Conservation (phyloP, 2,797 vertebrate species). For the Paramormyrops hopkinsi region DNA sequence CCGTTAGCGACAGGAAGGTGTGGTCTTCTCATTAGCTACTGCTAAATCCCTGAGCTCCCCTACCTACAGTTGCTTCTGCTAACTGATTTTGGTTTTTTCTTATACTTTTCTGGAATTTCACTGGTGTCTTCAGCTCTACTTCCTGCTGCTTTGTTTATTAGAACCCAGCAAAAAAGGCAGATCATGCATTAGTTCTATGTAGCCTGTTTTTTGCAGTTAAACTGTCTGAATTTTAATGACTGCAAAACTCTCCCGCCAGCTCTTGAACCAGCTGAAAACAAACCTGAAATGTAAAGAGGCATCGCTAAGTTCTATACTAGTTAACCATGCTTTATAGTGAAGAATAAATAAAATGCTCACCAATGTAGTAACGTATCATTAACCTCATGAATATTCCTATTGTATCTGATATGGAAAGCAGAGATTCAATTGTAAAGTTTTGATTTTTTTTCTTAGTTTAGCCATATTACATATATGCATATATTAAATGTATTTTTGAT, state of each 20-base stretch:
- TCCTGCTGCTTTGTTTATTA: neutral
- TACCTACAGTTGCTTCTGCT: neutral
- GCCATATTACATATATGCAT: neutral
- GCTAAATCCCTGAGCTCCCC: neutral
- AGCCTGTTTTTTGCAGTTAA: neutral
- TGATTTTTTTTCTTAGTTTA: neutral
- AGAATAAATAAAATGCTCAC: neutral
- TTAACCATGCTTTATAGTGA: neutral
- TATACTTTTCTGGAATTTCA: slow-evolving; percentile 5
- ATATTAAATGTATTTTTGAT: neutral
- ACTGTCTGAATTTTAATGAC: neutral
- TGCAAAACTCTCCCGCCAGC: neutral
- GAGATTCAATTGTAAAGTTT: neutral
- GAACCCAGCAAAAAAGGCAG: neutral
- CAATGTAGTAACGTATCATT: neutral
- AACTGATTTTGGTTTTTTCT: neutral
- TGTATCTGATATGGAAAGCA: neutral
- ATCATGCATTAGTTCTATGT: neutral
- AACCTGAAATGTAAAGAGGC: neutral
- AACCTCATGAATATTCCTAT: neutral
- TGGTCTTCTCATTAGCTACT: neutral
- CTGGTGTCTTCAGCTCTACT: neutral
- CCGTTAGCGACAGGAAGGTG: neutral
- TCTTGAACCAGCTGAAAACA: neutral
- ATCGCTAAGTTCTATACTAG: neutral